Conservation (phyloP, 53 echinoderm and acorn worm genomes). For the Astropecten irregularis region DNA sequence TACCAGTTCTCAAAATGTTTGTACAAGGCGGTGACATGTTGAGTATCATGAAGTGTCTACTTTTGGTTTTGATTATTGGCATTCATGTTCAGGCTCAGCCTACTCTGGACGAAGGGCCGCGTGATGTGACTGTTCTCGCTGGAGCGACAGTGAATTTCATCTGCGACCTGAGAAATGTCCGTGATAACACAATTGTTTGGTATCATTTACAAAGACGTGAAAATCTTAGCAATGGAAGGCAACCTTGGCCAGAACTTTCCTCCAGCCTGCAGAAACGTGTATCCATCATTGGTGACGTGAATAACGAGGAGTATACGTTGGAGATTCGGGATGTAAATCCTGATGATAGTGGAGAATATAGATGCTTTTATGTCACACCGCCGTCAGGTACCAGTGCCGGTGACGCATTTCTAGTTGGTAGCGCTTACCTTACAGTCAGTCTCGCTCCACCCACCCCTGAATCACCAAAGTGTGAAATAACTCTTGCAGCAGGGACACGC, state of each 20-base stretch:
- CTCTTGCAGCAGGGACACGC: not conserved
- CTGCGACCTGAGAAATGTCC: conserved; percentile 18
- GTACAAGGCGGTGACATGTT: too few species aligned
- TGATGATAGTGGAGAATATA: too few species aligned
- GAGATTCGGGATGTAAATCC: too few species aligned
- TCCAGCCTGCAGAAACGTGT: not conserved
- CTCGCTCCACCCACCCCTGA: not conserved
- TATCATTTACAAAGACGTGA: not conserved
- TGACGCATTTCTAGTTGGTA: not conserved
- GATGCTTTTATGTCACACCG: too few species aligned
- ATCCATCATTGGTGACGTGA: not conserved
- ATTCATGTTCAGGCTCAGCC: not conserved
- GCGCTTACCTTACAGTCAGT: not conserved
- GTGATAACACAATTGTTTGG: not conserved
- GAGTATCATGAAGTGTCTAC: too few species aligned
- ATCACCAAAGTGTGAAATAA: conserved; percentile 16
- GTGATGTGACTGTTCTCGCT: not conserved
- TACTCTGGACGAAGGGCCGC: not conserved
- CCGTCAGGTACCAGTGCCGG: not conserved
- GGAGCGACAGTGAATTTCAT: conserved; percentile 12
- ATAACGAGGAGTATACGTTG: not conserved
- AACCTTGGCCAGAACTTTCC: too few species aligned
- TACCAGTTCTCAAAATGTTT: too few species aligned
- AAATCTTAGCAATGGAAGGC: too few species aligned
- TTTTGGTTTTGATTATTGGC: not conserved